phyloP scores from a whole-genome alignment of 2,797 vertebrate genomes.

The Squalus acanthias region DNA sequence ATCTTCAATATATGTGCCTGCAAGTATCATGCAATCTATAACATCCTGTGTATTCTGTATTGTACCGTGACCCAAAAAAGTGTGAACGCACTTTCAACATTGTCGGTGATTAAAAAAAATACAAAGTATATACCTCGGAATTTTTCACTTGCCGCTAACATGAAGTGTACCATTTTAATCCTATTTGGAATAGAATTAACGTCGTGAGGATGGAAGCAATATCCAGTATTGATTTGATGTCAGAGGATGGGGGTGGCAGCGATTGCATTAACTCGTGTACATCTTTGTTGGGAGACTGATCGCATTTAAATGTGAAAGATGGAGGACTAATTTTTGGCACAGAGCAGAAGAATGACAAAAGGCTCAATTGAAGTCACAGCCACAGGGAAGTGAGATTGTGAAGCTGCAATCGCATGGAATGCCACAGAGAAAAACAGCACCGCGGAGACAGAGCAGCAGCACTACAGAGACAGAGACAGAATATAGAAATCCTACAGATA shows the following conservation, averaged over 20 bases:
- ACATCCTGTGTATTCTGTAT: no score
- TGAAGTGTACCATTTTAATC: not conserved
- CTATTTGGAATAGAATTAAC: not conserved
- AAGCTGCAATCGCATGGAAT: not conserved
- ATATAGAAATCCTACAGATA: not conserved
- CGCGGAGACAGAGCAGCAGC: not conserved
- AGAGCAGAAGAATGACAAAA: not conserved
- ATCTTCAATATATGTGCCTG: not conserved
- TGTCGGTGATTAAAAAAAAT: not conserved
- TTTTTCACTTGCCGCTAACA: not conserved
- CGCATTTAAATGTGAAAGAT: not conserved
- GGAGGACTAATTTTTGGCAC: not conserved
- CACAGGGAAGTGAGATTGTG: not conserved
- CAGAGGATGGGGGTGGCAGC: not conserved
- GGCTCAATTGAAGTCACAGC: not conserved
- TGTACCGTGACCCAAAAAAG: not conserved
- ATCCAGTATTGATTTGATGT: not conserved
- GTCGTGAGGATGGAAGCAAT: not conserved
- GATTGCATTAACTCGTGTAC: not conserved
- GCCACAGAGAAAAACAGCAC: not conserved
- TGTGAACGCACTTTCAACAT: not conserved
- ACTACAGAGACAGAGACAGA: not conserved
- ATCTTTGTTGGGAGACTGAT: not conserved
- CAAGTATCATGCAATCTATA: not conserved
- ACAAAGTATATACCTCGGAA: not conserved